Conservation (phyloP, 2,888 invertebrate species). For the Athalia rosae region DNA sequence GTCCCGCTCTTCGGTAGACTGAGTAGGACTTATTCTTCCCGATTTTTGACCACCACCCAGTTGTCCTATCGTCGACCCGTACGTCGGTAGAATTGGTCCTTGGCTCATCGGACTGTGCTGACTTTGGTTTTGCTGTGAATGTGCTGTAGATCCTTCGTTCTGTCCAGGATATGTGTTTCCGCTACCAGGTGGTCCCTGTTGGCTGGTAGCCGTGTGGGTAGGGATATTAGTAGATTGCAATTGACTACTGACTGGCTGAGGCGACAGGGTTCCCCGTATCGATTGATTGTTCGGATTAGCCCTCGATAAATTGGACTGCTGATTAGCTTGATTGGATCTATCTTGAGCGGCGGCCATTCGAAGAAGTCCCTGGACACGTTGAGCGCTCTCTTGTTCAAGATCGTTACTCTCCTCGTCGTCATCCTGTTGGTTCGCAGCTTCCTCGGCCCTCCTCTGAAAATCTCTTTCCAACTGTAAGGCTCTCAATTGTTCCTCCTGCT, state of each 20-base stretch:
- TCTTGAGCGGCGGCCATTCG: slow-evolving; percentile 72
- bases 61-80: slow-evolving; percentile 58
- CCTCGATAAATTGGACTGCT: slow-evolving; percentile 65
- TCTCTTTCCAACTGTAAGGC: slow-evolving; percentile 94
- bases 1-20: slow-evolving; percentile 72
- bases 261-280: slow-evolving; percentile 62
- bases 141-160: slow-evolving; percentile 53
- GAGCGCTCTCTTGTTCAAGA: slow-evolving; percentile 72
- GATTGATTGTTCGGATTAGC: slow-evolving; percentile 63
- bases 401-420: slow-evolving; percentile 77
- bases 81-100: slow-evolving; percentile 56
- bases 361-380: slow-evolving; percentile 76
- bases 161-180: slow-evolving; percentile 58
- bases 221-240: slow-evolving; percentile 67
- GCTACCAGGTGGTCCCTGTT: slow-evolving; percentile 55
- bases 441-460: slow-evolving; percentile 93
- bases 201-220: slow-evolving; percentile 66
- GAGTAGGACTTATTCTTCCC: slow-evolving; percentile 52
- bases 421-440: slow-evolving; percentile 82
- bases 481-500: slow-evolving; percentile 91
- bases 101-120: slow-evolving; percentile 53
- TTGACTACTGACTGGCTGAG: slow-evolving; percentile 70
- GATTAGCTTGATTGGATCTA: slow-evolving; percentile 55
- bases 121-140: slow-evolving; percentile 57
- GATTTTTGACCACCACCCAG: slow-evolving; percentile 61